Base-by-base conservation (phyloP, 2,888 invertebrate species). In the Plutella xylostella region DNA sequence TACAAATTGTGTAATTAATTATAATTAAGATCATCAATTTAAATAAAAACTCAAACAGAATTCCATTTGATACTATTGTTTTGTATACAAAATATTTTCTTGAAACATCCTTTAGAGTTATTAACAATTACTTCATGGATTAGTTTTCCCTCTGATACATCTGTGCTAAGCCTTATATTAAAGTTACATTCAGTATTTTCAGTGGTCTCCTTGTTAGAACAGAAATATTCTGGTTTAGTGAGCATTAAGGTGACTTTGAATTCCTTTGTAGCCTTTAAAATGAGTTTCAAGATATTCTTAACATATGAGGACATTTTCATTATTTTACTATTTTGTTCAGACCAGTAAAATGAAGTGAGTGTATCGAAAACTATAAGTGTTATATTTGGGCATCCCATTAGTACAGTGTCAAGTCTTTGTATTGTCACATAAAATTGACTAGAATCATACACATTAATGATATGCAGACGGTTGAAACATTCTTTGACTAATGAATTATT, bases 331-430 rank as follows among this genome's bases (percentile, higher is more conserved):
- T 57, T 63, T 64, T 75, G 79, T 60, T 86, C 85, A 38, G 77
- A 76, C 86, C 86, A 86, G 58, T 85, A 86, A 61, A 80, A 86
- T 52, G 85, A 78, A 51, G 78, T 72, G 30, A 85, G 50, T 34
- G 76, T 78, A 52, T 86, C 72, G 55, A 85, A 61, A 45, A 84
- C 55, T 33, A 85, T 43, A 11, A 86, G 49, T 46, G 77, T 68
- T 52, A 82, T 68, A 53, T 75, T 71, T 22, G 63, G 53, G 55
- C 82, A 52, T 51, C 69, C 58, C 17, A 65, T 50, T 46, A 85
- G 57, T 35, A 82, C 55, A 46, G 60, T 74, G 58, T 83, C 84
- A 39, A 86, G 59, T 47, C 74, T 75, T 47, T 75, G 65, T 50
- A 85, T 69, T 35, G 76, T 76, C 9, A 69, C 61, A 48, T 74